Evolutionary conservation across 2,888 invertebrate genomes (phyloP), one percentile per base, ranked within the genome.

Genomic region (Heteromurus nitidus): DNA sequence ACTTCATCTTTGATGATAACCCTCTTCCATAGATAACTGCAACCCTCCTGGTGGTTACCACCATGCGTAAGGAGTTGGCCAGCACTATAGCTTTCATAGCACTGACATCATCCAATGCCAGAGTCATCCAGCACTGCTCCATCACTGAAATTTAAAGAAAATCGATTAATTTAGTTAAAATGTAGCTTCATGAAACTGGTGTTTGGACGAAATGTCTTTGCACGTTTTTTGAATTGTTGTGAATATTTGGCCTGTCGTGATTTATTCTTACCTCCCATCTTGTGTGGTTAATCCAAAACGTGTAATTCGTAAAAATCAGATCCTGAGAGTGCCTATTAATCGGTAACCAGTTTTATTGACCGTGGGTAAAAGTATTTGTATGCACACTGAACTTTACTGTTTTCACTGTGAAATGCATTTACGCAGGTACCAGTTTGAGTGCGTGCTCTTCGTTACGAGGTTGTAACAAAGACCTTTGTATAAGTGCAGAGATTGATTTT

Each of bases 81-180:
- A 83, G 65, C 13, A 83, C 77, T 1, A 83, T 22, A 0, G 77
- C 62, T 28, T 79, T 77, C 16, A 58, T 13, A 9, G 77, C 83
- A 9, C 22, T 30, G 26, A 20, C 65, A 24, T 81, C 83, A 30
- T 77, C 68, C n/a, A 53, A 20, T 3, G 81, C 81, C 42, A 67
- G 31, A 1, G 81, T 81, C n/a, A 81, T 55, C 81, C 81, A 81
- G 22, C 75, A 64, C 58, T 80, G 73, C 13, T 81, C 70, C 53
- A 58, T 24, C 30, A 64, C 81, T 81, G n/a, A n/a, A n/a, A 30
- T 28, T 31, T 24, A 64, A 22, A 68, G 26, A 62, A 42, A 42
- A 30, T n/a, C 30, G 30, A n/a, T n/a, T n/a, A n/a, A n/a, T n/a
- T n/a, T n/a, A n/a, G n/a, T n/a, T n/a, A n/a, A n/a, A n/a, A n/a